A percentile compares a stretch with the other conserved stretches of the same genome.
Evolutionary conservation across 2,888 invertebrate genomes (phyloP).

Genomic region (Hoplodrina blanda): DNA sequence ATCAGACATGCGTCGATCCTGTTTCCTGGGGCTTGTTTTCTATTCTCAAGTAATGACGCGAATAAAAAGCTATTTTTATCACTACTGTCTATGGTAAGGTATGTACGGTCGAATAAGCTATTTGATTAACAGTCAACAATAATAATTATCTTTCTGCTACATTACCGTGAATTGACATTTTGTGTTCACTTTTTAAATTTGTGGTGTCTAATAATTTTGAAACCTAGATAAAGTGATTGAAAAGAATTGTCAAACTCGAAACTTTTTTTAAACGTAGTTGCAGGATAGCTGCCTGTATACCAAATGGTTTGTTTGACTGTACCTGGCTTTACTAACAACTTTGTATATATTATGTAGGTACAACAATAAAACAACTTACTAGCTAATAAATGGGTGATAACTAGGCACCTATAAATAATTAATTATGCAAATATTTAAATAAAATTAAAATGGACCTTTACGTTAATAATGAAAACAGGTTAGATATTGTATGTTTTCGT

Average conservation of each 20-base stretch:
- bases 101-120: too few species aligned
- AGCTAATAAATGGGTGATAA: too few species aligned
- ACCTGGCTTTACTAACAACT: constrained; percentile 31
- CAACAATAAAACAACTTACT: not conserved
- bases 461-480: not conserved
- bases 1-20: constrained; percentile 51
- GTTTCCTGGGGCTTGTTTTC: constrained; percentile 63
- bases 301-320: not conserved
- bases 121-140: too few species aligned
- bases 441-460: not conserved
- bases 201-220: too few species aligned
- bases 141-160: too few species aligned
- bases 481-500: not conserved
- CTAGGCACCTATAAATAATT: too few species aligned
- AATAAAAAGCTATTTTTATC: constrained; percentile 58
- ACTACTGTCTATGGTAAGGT: constrained; percentile 16
- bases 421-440: not conserved
- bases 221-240: too few species aligned
- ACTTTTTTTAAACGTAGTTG: too few species aligned
- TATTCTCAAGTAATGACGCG: constrained; percentile 57
- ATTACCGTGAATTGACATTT: too few species aligned
- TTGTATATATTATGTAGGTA: constrained; percentile 24
- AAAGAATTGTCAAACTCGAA: too few species aligned
- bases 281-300: too few species aligned
- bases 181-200: too few species aligned